Base-by-base conservation (phyloP, 2,797 vertebrate species). In the Gobionotothen gibberifrons region DNA sequence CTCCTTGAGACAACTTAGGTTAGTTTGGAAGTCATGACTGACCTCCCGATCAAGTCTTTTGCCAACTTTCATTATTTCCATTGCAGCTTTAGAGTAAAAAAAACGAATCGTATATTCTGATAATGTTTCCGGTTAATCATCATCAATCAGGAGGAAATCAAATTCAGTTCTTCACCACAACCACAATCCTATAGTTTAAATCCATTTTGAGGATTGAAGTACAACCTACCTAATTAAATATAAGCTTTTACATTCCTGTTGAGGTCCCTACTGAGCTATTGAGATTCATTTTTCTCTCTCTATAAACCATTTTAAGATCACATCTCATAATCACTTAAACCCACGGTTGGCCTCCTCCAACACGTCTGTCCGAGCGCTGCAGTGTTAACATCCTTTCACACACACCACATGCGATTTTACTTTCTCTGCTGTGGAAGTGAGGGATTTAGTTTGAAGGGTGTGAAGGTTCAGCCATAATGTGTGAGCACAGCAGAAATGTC, bases 371-470 rank as follows among this genome's bases (percentile, higher is more conserved):
- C 72, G 68, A 57, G 71, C n/a, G 29, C 78, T 73, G 84, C 83
- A 66, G 82, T 84, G 86, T 88, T 89, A 90, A 82, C 14, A 61
- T 84, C 83, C 84, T 69, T 46, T 75, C 81, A 65, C 79, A 69
- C 71, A 72, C 58, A 52, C 73, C 10, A 56, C 85, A 82, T 72
- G 54, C 15, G 47, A 42, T 64, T 65, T 14, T 56, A 52, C 75
- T 84, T 74, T 40, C 59, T 59, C 74, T 0, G 55, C 58, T 4
- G 72, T 3, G 60, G 17, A 80, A 77, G 69, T 40, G 73, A 80
- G 66, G 79, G 82, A 92, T 92, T 93, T 70, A 0, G 58, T 71
- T 62, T 79, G 82, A 83, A 87, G 85, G 78, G 76, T 85, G 87
- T 68, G 64, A 85, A 84, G 73, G 72, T 86, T 86, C 64, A 64